phyloP scores from a whole-genome alignment of 1,140 invertebrate genomes.

The Aphelinus certus region DNA sequence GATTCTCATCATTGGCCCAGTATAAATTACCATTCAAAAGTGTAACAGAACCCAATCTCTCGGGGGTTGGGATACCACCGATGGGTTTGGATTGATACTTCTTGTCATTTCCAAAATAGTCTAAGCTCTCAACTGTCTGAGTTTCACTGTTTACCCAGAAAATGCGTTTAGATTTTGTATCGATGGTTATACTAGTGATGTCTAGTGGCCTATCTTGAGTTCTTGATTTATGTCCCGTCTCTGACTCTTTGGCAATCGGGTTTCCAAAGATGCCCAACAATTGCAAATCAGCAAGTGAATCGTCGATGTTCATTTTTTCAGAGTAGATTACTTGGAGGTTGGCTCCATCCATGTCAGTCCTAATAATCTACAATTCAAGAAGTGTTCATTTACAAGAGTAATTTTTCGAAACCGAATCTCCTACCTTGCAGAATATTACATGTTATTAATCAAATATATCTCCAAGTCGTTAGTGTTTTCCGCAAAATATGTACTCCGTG shows the following conservation, averaged over 20 bases:
- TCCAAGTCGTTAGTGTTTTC: too few species aligned
- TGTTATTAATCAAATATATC: too few species aligned
- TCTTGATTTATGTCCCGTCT: too few species aligned
- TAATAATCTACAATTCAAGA: constrained; percentile 9
- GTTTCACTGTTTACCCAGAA: background rate
- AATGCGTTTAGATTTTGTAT: constrained; percentile 2
- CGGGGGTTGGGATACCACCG: background rate
- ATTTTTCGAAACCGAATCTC: background rate
- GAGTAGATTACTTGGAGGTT: background rate
- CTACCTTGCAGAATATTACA: too few species aligned
- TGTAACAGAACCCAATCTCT: background rate
- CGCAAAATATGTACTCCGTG: too few species aligned
- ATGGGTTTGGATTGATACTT: background rate
- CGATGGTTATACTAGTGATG: background rate
- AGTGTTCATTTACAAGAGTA: background rate
- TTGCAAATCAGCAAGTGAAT: too few species aligned
- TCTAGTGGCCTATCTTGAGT: background rate
- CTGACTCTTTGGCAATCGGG: background rate
- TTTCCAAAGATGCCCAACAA: too few species aligned
- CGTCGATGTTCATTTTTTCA: background rate
- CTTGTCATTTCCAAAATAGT: constrained; percentile 1
- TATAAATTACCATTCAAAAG: background rate
- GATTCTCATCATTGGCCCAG: constrained; percentile 2
- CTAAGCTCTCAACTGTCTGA: background rate
- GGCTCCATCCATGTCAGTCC: constrained; percentile 8